Base-by-base conservation (phyloP, 2,797 vertebrate genomes). In the Artibeus jamaicensis region DNA sequence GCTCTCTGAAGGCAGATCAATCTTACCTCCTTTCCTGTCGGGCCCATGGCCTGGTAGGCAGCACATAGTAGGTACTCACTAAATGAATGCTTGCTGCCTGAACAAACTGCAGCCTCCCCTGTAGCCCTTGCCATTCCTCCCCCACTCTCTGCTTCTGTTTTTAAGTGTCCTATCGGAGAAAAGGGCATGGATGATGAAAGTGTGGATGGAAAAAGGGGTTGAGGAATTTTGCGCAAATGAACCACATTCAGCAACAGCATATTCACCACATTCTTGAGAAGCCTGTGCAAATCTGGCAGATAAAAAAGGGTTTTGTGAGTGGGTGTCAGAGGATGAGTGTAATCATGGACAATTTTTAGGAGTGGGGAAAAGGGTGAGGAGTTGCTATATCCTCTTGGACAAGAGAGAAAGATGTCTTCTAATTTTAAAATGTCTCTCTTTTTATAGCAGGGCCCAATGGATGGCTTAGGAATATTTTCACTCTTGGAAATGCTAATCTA, bases 161-260 rank as follows among this genome's bases (percentile, higher is more conserved):
- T 53, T 32, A 55, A 86, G 50, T 46, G 68, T 67, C 96, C 94
- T 95, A 82, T 87, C 37, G 59, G 89, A 86, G 67, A 70, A 97
- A 97, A 97, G 97, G 97, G 79, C 96, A 96, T 0, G 6, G 86
- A 95, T 96, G 96, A 96, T 97, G 96, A 76, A 95, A 92, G 89
- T 9, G 29, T 10, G 68, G 77, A 78, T 21, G 73, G 89, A 73
- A 79, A 77, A 89, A 44, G 44, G 55, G 71, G 24, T 3, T 76
- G 89, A 96, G 93, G 95, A 97, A 95, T 97, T 95, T 74, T 93
- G 94, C 21, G 22, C 96, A 96, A 95, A 97, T 73, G 94, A 96
- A 73, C 95, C 89, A 93, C 96, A 94, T 95, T 97, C 96, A 97
- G 92, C 83, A 88, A 82, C 26, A 90, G 85, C 92, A 92, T 79